Conservation (phyloP, 2,113 vertebrate species). For the Oophaga pumilio region DNA sequence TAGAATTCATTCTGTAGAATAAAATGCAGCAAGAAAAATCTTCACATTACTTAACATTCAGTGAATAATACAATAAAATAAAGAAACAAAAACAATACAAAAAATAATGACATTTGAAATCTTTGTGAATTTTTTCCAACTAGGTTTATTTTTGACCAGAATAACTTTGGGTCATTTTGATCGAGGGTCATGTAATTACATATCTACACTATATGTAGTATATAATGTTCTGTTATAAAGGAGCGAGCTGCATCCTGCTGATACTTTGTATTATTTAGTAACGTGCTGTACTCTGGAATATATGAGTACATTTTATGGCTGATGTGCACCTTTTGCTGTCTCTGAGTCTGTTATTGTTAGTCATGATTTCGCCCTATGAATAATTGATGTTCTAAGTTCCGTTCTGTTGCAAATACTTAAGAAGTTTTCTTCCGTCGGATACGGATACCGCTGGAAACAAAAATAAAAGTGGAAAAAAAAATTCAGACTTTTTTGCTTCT, state of each 20-base stretch:
- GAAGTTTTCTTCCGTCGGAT: slow-evolving; percentile 1
- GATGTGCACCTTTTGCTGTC: background rate
- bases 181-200: background rate
- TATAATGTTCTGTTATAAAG: background rate
- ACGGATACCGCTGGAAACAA: background rate
- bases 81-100: no score
- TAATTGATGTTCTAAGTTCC: slow-evolving; percentile 23
- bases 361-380: slow-evolving; percentile 24
- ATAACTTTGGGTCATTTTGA: background rate
- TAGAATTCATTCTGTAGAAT: no score
- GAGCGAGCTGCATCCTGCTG: background rate
- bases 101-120: no score
- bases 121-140: no score
- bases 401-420: slow-evolving; percentile 14
- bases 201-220: background rate
- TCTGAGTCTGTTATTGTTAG: slow-evolving; percentile 27
- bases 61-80: no score
- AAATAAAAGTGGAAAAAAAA: background rate
- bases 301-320: slow-evolving; percentile 6
- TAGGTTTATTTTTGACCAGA: background rate
- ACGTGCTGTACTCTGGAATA: background rate
- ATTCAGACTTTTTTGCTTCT: background rate
- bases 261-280: slow-evolving; percentile 38
- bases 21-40: no score
- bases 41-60: no score